These are phyloP conservation scores for Haliclona indistincta DNA, from an alignment of 37 sponge, comb jelly and placozoan species.

Conservation along the genomic window DNA sequence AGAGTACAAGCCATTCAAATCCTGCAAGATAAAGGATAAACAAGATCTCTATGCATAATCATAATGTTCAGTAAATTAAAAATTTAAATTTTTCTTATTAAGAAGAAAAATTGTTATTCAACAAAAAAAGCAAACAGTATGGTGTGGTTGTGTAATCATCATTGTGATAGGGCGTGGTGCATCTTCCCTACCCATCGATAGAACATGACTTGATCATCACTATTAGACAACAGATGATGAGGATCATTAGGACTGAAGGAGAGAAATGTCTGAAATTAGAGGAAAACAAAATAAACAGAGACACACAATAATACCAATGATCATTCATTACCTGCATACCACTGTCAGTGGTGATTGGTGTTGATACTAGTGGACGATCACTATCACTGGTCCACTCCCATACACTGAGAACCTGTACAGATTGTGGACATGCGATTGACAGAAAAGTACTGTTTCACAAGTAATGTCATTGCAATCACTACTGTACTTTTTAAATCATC, in stretches of 20 bases:
- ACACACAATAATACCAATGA: neutral
- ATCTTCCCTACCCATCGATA: conserved; percentile 78
- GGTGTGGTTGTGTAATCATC: neutral
- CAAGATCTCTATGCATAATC: neutral
- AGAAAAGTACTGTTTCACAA: neutral
- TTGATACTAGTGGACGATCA: conserved; percentile 55
- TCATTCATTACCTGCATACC: conserved; percentile 28
- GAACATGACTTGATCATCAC: conserved; percentile 84
- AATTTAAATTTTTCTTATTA: neutral
- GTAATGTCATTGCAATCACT: neutral
- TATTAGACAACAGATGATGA: conserved; percentile 67
- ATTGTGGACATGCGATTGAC: neutral
- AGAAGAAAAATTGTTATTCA: neutral
- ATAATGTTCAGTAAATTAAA: neutral
- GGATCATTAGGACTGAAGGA: conserved; percentile 68
- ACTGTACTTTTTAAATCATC: neutral
- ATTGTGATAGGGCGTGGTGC: neutral
- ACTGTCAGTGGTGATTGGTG: conserved; percentile 32
- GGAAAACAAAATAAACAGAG: neutral
- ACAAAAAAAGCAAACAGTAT: neutral
- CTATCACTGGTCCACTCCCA: conserved; percentile 91
- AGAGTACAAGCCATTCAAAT: conserved; percentile 3
- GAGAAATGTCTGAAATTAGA: conserved; percentile 48
- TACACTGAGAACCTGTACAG: conserved; percentile 58
- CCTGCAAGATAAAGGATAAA: conserved; percentile 11